These are phyloP conservation scores for Melinopterus prodromus DNA, from an alignment of 2,888 invertebrate genomes.

Conservation along the genomic window DNA sequence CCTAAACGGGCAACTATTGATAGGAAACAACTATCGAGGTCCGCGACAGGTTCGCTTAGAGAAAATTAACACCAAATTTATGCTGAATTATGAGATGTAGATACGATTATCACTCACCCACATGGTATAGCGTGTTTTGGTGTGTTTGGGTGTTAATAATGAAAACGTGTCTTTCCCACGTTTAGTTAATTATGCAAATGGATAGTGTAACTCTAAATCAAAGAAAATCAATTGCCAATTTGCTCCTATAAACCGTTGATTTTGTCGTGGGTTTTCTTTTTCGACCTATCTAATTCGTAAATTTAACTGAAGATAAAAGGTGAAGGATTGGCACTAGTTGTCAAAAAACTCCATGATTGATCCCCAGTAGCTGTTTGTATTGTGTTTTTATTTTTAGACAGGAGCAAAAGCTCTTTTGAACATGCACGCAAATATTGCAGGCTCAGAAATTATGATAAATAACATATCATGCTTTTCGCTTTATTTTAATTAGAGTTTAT, in stretches of 20 bases:
- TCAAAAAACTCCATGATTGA: too few species aligned
- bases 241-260: not conserved
- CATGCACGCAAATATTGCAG: too few species aligned
- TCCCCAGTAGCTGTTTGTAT: too few species aligned
- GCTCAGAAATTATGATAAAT: too few species aligned
- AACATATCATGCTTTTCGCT: too few species aligned
- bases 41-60: not conserved
- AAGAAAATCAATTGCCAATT: not conserved
- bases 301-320: too few species aligned
- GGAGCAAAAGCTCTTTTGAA: too few species aligned
- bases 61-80: not conserved
- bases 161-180: not conserved
- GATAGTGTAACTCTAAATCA: not conserved
- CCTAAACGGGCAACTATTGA: not conserved
- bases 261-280: too few species aligned
- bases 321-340: too few species aligned
- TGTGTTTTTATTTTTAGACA: too few species aligned
- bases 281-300: too few species aligned
- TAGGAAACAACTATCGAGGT: not conserved
- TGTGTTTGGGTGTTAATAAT: not conserved
- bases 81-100: not conserved
- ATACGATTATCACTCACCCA: not conserved
- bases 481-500: too few species aligned
- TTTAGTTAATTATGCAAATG: not conserved
- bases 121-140: not conserved